A percentile compares a stretch with the other conserved stretches of the same genome.
phyloP scores from a whole-genome alignment of 37 sponge, comb jelly and placozoan genomes.

The Theonella swinhoei region DNA sequence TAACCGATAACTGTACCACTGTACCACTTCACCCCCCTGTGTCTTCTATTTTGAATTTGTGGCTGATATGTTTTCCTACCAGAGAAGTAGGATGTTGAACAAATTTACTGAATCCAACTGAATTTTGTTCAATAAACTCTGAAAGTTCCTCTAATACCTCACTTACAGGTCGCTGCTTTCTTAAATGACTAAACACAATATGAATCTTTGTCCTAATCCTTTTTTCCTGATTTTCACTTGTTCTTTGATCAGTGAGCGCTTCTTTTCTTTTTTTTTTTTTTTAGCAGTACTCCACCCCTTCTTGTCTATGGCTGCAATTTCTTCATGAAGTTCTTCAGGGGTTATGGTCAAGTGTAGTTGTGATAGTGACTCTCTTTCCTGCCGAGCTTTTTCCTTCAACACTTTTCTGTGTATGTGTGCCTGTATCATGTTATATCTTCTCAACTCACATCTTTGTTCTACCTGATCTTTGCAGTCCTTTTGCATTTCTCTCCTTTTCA shows the following conservation, averaged over 20 bases:
- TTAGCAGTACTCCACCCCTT: neutral
- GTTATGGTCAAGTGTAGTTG: constrained; percentile 21
- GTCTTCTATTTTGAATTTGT: constrained; percentile 16
- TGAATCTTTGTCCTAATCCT: constrained; percentile 18
- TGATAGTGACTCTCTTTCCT: constrained; percentile 20
- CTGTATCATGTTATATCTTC: neutral
- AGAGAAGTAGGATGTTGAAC: constrained; percentile 11
- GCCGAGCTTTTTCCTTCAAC: neutral
- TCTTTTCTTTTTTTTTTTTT: neutral
- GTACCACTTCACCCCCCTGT: neutral
- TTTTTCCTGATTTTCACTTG: constrained; percentile 42
- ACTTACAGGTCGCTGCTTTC: constrained; percentile 30
- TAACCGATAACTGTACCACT: constrained; percentile 11
- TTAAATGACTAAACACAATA: constrained; percentile 10
- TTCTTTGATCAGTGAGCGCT: neutral
- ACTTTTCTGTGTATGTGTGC: constrained; percentile 1
- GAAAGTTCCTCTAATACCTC: constrained; percentile 22
- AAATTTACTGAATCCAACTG: neutral
- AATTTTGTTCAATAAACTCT: neutral
- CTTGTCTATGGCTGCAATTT: neutral
- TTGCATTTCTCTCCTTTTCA: neutral
- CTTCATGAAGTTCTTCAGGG: constrained; percentile 10
- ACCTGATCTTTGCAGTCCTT: constrained; percentile 9
- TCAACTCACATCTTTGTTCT: neutral
- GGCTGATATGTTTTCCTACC: constrained; percentile 16